Evolutionary conservation across 2,888 invertebrate species (phyloP), one percentile per base, ranked within the genome.

Genomic region (Anthrax anthrax): DNA sequence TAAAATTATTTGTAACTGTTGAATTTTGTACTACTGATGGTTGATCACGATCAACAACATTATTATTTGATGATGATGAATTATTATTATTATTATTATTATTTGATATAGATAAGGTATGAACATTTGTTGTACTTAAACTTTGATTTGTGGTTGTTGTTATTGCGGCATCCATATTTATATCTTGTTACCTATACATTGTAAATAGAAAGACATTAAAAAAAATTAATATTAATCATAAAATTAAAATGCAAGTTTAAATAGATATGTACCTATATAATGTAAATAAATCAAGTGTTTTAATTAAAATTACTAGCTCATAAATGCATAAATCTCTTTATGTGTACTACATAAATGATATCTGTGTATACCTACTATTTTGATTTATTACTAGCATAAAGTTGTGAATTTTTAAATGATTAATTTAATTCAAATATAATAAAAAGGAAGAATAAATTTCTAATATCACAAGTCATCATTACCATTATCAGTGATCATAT

Each of bases 91-190:
- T 29, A 10, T 6, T 10, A 29, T 32, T 32, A 32, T 32, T 32
- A 12, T 14, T 23, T 14, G 36, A 34, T 40, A 36, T 40, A 4
- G 44, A 40, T 10, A 39, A 19, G 16, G 44, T 39, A 14, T 40
- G 23, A 9, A 37, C 29, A 43, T 37, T 43, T 37, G 36, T 36
- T 43, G 43, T 43, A 18, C 13, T 42, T 32, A 42, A 42, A 34
- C 18, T 39, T 36, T 32, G 44, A n/a, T 40, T 34, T 41, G 46
- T 41, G 41, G 18, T 41, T 29, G 3, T 32, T 12, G 46, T 29
- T 46, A 41, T 41, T 34, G 41, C 37, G 19, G 46, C 37, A 41
- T 40, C 46, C 41, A 41, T 41, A n/a, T n/a, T n/a, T n/a, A n/a
- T n/a, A n/a, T n/a, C n/a, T n/a, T 39, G 32, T 37, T 18, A 37